These are phyloP conservation scores for Myotis daubentonii DNA, from an alignment of 2,797 vertebrate species.

Conservation along the genomic window DNA sequence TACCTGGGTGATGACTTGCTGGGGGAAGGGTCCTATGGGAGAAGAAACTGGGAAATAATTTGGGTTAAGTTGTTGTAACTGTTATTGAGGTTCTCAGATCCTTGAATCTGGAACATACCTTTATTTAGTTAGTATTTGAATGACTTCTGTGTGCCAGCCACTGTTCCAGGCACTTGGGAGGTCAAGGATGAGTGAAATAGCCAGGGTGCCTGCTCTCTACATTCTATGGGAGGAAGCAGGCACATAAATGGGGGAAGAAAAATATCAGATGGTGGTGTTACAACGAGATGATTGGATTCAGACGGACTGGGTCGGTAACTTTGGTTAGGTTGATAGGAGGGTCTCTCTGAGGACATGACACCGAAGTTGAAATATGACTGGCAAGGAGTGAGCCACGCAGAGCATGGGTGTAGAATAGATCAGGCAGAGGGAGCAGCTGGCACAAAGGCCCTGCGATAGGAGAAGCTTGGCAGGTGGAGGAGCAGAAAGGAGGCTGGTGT, in stretches of 20 bases:
- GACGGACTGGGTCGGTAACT: neutral
- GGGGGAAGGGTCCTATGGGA: neutral
- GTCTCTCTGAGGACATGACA: neutral
- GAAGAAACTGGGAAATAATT: neutral
- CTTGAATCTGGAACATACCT: neutral
- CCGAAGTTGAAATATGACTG: neutral
- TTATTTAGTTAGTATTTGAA: neutral
- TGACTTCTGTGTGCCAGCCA: neutral
- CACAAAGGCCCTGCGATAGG: neutral
- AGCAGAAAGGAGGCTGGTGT: neutral
- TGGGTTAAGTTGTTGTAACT: neutral
- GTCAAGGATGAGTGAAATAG: neutral
- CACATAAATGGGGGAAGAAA: neutral
- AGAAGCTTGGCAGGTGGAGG: neutral
- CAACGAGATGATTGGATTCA: neutral
- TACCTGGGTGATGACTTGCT: neutral
- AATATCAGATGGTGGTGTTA: neutral
- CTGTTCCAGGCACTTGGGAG: neutral
- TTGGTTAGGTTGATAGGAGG: neutral
- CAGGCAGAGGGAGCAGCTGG: neutral
- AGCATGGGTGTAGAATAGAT: neutral
- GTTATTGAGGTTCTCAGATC: neutral
- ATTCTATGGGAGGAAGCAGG: neutral
- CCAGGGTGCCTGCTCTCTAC: neutral
- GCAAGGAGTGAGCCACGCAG: neutral